phyloP scores from a whole-genome alignment of 2,113 vertebrate genomes.

The Emydura subglobosa region DNA sequence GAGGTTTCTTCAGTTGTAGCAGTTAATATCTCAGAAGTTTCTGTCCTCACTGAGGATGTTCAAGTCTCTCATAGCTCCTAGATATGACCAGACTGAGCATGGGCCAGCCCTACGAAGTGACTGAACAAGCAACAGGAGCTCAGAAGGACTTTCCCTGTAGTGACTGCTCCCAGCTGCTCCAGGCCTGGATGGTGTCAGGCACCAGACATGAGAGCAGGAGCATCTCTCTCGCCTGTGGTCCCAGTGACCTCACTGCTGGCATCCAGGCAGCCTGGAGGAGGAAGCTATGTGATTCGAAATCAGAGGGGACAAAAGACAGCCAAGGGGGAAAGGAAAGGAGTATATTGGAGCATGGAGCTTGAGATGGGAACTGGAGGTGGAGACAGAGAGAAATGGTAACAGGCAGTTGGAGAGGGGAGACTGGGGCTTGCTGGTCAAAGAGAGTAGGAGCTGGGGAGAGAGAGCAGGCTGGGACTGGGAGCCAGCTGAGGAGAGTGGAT shows the following conservation, averaged over 20 bases:
- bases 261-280: background rate
- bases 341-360: background rate
- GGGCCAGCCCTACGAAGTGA: background rate
- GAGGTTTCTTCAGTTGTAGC: background rate
- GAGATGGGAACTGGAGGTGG: no score
- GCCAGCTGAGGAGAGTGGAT: background rate
- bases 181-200: background rate
- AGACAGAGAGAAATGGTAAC: no score
- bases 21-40: background rate
- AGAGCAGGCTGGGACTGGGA: no score
- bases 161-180: background rate
- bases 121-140: background rate
- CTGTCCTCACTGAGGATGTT: background rate
- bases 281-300: background rate
- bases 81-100: background rate
- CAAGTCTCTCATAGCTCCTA: background rate
- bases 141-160: background rate
- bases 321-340: background rate
- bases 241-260: background rate
- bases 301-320: background rate
- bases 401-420: background rate
- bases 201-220: background rate
- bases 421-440: no score
- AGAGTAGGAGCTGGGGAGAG: background rate
- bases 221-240: background rate